These are phyloP conservation scores for Alectura lathami DNA, from an alignment of 2,113 vertebrate species.

Conservation along the genomic window DNA sequence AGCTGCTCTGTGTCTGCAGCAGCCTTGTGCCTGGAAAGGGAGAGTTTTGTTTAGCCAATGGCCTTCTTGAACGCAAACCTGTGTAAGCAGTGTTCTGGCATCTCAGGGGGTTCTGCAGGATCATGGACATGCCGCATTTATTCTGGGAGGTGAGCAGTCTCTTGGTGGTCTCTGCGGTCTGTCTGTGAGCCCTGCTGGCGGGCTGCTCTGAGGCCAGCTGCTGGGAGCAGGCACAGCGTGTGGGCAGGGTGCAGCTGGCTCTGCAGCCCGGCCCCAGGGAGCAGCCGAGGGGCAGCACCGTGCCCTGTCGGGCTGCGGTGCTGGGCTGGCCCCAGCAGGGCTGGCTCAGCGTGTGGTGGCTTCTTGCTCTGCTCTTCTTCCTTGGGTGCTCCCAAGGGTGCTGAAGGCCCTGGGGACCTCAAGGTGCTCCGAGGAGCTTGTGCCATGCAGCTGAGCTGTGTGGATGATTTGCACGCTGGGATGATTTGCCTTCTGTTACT, in stretches of 20 bases:
- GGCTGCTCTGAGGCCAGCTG: neutral
- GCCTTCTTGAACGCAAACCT: neutral
- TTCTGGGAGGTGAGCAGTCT: neutral
- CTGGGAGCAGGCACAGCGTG: neutral
- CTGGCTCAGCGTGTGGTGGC: too few species aligned
- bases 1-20: neutral
- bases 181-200: neutral
- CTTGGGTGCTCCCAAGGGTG: neutral
- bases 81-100: neutral
- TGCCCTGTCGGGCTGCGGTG: accelerated
- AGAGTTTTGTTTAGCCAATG: neutral
- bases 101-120: neutral
- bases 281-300: neutral
- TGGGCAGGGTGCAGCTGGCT: neutral
- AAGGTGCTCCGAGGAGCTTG: neutral
- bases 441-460: neutral
- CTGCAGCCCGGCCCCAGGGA: neutral
- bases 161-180: neutral
- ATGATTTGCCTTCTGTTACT: neutral
- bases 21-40: neutral
- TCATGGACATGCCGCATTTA: too few species aligned
- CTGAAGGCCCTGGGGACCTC: too few species aligned
- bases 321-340: accelerated
- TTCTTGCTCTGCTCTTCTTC: accelerated
- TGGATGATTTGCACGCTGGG: neutral